Base-by-base conservation (phyloP, 2,113 vertebrate genomes). In the Shinisaurus crocodilurus region DNA sequence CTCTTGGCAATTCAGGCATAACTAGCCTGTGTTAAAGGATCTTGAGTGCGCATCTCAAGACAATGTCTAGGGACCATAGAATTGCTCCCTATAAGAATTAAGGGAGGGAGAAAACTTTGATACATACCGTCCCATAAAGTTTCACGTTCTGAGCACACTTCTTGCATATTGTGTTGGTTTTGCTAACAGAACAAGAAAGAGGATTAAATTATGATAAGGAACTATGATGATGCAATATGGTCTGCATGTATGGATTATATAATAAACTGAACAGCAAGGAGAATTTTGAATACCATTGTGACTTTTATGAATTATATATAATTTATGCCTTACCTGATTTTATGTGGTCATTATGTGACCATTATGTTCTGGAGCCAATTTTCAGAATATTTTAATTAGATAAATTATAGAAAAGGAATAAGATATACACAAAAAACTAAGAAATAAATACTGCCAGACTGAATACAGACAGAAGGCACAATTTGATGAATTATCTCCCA, bases 141-240 rank as follows among this genome's bases (percentile, higher is more conserved):
- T 98, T 98, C 91, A 98, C 97, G 0, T 98, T 98, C 96, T 98
- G 97, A 94, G 97, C 97, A 90, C 97, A 98, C 87, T 98, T 98
- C 96, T 98, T 98, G 96, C 97, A 98, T 96, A 98, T 98, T 0
- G 97, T 98, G 94, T 97, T 97, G 92, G 97, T 98, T 97, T 98
- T 98, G 96, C 97, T 98, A 96, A 91, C 25, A 86, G 90, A 91
- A 88, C 45, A 72, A 91, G 95, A 91, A 57, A 95, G 18, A 92
- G 15, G 92, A 69, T 75, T 2, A 91, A 76, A 79, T 29, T 63
- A 65, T 9, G 25, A 76, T 6, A 85, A 93, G 81, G 37, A 89
- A 85, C 79, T 60, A 5, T 34, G 25, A 81, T 67, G 29, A 18
- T 27, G 23, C 48, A 50, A 50, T 40, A n/a, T n/a, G 23, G 23